Conservation (phyloP, 2,797 vertebrate genomes). For the Sebastes taczanowskii region DNA sequence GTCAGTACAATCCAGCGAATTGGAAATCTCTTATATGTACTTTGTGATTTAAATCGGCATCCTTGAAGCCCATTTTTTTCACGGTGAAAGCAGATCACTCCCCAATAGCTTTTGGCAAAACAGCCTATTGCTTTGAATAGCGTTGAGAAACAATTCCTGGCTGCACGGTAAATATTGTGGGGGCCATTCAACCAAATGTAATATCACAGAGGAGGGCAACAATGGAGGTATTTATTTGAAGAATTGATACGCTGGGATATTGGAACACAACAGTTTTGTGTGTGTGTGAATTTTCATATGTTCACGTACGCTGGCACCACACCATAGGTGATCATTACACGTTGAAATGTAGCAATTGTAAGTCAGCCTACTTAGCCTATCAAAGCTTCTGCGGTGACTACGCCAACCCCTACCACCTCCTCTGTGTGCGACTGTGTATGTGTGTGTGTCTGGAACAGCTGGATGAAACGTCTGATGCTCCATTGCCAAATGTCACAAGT, state of each 20-base stretch:
- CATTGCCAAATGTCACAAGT: conserved; percentile 80
- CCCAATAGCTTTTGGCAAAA: conserved; percentile 62
- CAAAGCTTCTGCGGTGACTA: conserved; percentile 24
- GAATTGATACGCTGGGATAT: conserved; percentile 35
- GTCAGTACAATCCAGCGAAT: conserved; percentile 25
- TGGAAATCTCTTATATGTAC: conserved; percentile 46
- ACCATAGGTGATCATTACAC: conserved; percentile 24
- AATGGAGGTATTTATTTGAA: conserved; percentile 30
- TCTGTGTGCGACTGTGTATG: conserved; percentile 5
- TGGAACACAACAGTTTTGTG: conserved; percentile 26
- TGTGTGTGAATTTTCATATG: conserved; percentile 9
- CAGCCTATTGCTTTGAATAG: conserved; percentile 50
- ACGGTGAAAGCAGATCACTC: conserved; percentile 53
- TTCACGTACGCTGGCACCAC: neutral
- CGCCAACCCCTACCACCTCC: conserved; percentile 3
- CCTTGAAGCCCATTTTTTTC: conserved; percentile 43
- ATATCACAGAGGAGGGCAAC: conserved; percentile 36
- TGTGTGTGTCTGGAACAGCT: conserved; percentile 65
- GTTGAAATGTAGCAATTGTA: conserved; percentile 46
- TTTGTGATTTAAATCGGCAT: conserved; percentile 55
- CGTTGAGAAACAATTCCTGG: conserved; percentile 51
- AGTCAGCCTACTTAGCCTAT: conserved; percentile 46
- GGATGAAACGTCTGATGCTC: conserved; percentile 66
- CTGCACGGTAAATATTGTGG: conserved; percentile 57
- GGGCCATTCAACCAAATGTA: conserved; percentile 42